phyloP scores from a whole-genome alignment of 1,140 invertebrate species.

The Ectropis grisescens region DNA sequence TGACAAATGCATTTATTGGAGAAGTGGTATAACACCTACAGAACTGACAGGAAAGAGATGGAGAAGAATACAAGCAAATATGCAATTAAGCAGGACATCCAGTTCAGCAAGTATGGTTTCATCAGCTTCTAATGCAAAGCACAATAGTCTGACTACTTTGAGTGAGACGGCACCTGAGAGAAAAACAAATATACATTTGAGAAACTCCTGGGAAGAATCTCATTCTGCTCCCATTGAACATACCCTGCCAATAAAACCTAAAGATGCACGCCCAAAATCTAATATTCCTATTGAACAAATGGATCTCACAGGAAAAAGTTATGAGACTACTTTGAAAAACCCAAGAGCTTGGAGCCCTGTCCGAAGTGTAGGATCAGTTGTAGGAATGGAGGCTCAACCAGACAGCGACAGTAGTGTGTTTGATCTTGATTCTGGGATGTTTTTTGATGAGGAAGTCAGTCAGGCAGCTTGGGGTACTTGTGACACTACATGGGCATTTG shows the following conservation, averaged over 20 bases:
- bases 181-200: constrained; percentile 50
- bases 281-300: constrained; percentile 51
- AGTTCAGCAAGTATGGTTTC: constrained; percentile 74
- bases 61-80: constrained; percentile 80
- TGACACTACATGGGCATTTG: constrained; percentile 82
- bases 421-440: constrained; percentile 82
- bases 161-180: constrained; percentile 48
- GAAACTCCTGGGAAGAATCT: constrained; percentile 66
- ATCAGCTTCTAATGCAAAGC: constrained; percentile 54
- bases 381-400: constrained; percentile 84
- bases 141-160: constrained; percentile 57
- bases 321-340: constrained; percentile 77
- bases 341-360: constrained; percentile 87
- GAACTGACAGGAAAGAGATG: constrained; percentile 91
- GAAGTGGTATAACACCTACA: constrained; percentile 80
- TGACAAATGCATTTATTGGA: constrained; percentile 84
- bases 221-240: constrained; percentile 66
- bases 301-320: constrained; percentile 75
- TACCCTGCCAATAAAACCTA: constrained; percentile 60
- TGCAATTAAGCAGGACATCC: constrained; percentile 84
- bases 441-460: constrained; percentile 81
- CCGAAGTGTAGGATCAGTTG: constrained; percentile 83
- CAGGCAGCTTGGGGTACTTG: constrained; percentile 81
- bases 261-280: constrained; percentile 45
- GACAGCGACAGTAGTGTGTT: constrained; percentile 85